Evolutionary conservation across 2,113 vertebrate genomes (phyloP).

Genomic region (Sinocyclocheilus grahami): DNA sequence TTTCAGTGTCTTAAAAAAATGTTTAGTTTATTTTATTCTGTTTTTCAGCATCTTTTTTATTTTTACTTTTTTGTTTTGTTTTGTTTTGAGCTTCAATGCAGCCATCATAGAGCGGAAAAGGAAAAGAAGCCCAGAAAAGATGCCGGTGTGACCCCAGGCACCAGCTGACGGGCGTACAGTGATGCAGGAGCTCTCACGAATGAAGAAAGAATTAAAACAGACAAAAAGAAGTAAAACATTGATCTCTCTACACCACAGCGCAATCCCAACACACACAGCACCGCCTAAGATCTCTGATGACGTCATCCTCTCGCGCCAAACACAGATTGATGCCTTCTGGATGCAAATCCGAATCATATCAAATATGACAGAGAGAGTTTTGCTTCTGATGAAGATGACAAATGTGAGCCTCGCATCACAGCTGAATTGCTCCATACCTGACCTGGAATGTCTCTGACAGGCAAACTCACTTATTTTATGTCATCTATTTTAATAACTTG

Average conservation of each 20-base stretch:
- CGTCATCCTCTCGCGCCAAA: slow-evolving; percentile 74
- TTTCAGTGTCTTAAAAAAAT: too few relatives aligned
- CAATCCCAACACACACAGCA: slow-evolving; percentile 69
- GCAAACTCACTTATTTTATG: neutral
- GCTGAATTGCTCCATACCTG: neutral
- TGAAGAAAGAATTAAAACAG: slow-evolving; percentile 65
- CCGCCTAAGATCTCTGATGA: slow-evolving; percentile 73
- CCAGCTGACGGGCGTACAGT: slow-evolving; percentile 30
- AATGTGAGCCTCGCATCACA: neutral
- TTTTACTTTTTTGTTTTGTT: too few relatives aligned
- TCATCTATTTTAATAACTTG: neutral
- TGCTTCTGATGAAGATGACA: neutral
- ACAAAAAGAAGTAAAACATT: slow-evolving; percentile 58
- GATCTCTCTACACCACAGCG: slow-evolving; percentile 62
- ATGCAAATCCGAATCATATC: slow-evolving; percentile 57
- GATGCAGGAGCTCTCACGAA: slow-evolving; percentile 71
- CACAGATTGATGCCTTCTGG: slow-evolving; percentile 76
- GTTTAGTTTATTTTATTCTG: too few relatives aligned
- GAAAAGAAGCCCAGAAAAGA: slow-evolving; percentile 38
- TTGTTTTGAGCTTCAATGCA: too few relatives aligned
- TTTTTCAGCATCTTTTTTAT: too few relatives aligned
- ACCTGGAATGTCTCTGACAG: slow-evolving; percentile 12
- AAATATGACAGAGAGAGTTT: neutral
- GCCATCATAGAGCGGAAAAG: slow-evolving; percentile 13
- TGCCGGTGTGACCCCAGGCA: slow-evolving; percentile 29